Evolutionary conservation across 2,797 vertebrate genomes (phyloP).

Genomic region (Enteromius thamalakanensis): DNA sequence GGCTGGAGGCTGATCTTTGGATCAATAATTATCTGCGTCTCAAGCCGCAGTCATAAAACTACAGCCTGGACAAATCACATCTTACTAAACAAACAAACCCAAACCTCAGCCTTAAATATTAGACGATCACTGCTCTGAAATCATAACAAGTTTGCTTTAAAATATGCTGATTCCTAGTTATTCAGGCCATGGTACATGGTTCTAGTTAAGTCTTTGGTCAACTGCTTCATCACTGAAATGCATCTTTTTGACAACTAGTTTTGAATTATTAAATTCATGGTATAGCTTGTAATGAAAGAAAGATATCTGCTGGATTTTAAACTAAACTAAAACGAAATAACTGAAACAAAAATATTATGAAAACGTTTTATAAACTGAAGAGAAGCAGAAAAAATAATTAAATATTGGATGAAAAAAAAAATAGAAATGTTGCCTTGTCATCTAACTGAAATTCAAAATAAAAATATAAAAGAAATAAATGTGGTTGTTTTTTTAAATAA

Average conservation of each 20-base stretch:
- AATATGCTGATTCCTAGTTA: not conserved
- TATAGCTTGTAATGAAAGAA: not conserved
- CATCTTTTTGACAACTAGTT: not conserved
- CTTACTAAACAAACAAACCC: slow-evolving; percentile 22
- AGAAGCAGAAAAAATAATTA: not conserved
- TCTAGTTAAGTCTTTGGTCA: not conserved
- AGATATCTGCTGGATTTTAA: not conserved
- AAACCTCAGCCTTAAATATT: not conserved
- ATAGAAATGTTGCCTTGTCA: not conserved
- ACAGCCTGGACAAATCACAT: slow-evolving; percentile 33
- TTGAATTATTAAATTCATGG: not conserved
- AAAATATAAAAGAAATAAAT: not conserved
- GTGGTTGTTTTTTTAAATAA: not conserved
- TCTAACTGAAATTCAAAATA: not conserved
- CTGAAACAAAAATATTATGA: not conserved
- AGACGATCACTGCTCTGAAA: not conserved
- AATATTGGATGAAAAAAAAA: too few relatives aligned
- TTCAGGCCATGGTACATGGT: not conserved
- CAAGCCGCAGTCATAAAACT: slow-evolving; percentile 43
- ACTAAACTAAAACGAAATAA: not conserved
- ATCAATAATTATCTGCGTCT: slow-evolving; percentile 79
- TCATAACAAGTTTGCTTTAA: not conserved
- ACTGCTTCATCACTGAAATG: not conserved
- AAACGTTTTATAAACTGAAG: too few relatives aligned
- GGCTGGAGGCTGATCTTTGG: slow-evolving; percentile 66